Evolutionary conservation across 2,113 vertebrate genomes (phyloP), one percentile per base, ranked within the genome.

Genomic region (Bambusicola thoracicus): DNA sequence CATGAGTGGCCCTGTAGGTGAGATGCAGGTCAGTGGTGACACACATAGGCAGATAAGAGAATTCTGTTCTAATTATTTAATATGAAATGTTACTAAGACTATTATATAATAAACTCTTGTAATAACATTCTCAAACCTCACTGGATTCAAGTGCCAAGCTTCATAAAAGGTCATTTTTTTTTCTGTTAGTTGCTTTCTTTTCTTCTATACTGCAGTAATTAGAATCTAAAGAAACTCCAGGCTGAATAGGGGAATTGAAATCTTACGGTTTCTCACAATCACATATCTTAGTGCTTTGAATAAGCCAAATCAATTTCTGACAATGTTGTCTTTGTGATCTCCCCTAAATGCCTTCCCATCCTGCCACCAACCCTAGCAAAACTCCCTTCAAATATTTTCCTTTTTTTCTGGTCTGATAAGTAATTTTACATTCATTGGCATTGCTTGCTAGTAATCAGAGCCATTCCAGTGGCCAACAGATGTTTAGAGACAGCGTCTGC

Each of bases 271-370:
- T 88, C 85, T 88, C 77, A 83, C 85, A 96, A 78, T 94, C 55
- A 14, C 72, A 12, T 87, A 82, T 93, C 72, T 81, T 65, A 77
- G 68, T 72, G 30, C 51, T 94, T 91, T 96, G 93, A 97, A 96
- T 93, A 94, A 90, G 87, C 81, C 68, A 87, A 87, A 94, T 90
- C 83, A 94, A 59, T 93, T 95, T 96, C 82, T 95, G 85, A 94
- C 94, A 90, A 89, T 48, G 68, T 90, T 92, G 85, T 72, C 93
- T 94, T 95, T 97, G 85, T 94, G 72, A 90, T 95, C 72, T 88
- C 68, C 92, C 73, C 55, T 91, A 91, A 94, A 88, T 61, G 85
- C 76, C 24, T 93, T 89, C 32, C 69, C 38, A 53, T 68, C 75
- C 70, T 48, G 81, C 79, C 79, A 43, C 38, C 93, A 92, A 8